phyloP scores from a whole-genome alignment of 1,140 invertebrate genomes.

The Pygmarrhopalites habei region DNA sequence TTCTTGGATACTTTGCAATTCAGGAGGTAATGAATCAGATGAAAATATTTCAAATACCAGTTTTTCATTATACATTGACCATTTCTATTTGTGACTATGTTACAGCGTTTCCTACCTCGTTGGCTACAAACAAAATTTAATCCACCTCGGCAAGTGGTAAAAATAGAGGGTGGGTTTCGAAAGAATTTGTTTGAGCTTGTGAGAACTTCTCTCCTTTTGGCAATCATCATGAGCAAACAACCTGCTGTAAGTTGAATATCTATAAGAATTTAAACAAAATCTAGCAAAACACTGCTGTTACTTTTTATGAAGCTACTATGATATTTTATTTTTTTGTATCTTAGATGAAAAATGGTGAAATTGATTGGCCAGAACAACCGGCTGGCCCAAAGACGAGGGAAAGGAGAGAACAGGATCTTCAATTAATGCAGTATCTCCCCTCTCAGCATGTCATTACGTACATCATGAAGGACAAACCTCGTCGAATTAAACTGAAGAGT shows the following conservation, averaged over 20 bases:
- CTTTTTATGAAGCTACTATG: neutral
- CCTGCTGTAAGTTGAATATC: slow-evolving; percentile 3
- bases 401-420: slow-evolving; percentile 1
- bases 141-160: neutral
- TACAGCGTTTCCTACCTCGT: slow-evolving; percentile 3
- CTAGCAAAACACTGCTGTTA: no score
- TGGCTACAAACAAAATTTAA: slow-evolving; percentile 18
- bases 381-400: slow-evolving; percentile 8
- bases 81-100: no score
- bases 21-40: slow-evolving; percentile 26
- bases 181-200: slow-evolving; percentile 27
- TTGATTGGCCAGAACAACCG: slow-evolving; percentile 2
- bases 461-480: slow-evolving; percentile 10
- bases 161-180: slow-evolving; percentile 14
- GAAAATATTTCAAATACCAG: no score
- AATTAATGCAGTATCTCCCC: slow-evolving; percentile 15
- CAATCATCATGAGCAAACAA: slow-evolving; percentile 15
- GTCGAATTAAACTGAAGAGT: slow-evolving; percentile 15
- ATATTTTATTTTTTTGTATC: neutral
- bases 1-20: slow-evolving; percentile 23
- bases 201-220: slow-evolving; percentile 14
- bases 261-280: neutral
- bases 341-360: slow-evolving; percentile 7
- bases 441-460: slow-evolving; percentile 9
- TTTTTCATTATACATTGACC: no score